Base-by-base conservation (phyloP, 1,140 invertebrate species). In the Hestina assimilis region DNA sequence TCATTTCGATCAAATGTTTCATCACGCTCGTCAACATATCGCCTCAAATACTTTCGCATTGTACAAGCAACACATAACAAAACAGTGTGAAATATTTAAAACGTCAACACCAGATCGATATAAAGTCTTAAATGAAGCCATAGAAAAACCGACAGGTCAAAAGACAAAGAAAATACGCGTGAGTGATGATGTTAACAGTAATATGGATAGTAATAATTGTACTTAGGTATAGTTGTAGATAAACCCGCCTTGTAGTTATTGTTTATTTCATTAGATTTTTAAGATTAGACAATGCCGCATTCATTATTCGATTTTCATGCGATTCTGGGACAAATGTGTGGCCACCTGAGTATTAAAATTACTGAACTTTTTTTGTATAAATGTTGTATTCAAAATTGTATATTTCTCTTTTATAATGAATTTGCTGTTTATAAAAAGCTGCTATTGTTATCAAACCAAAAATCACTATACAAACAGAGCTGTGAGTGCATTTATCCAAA, bases 1-100 rank as follows among this genome's bases (percentile, higher is more conserved):
- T 46, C 75, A 84, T 41, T 87, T 79, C 60, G 72, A 87, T 52
- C 77, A 85, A 38, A 62, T 85, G 53, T 87, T 87, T 57, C 23
- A 43, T 6, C 64, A 85, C 52, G 66, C 72, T 4, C 74, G 82
- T 28, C 66, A 53, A 26, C 78, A 85, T 56, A 84, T 87, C n/a
- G 55, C 66, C 4, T 55, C 66, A 0, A 68, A 70, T 2, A 81
- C 79, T 15, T 87, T 76, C 45, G 17, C 57, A 8, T 42, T 45
- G 4, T 87, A 69, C 53, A 83, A 79, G 43, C 19, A 69, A 15
- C 79, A 82, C 43, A 76, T 87, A n/a, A 73, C 63, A 4, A 59
- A 77, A 54, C 83, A 87, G 48, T 87, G 79, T 48, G 69, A 73
- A 50, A 29, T 45, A 19, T 67, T 66, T 6, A 72, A 72, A 48